Conservation (phyloP, 2,113 vertebrate species). For the Riparia riparia region DNA sequence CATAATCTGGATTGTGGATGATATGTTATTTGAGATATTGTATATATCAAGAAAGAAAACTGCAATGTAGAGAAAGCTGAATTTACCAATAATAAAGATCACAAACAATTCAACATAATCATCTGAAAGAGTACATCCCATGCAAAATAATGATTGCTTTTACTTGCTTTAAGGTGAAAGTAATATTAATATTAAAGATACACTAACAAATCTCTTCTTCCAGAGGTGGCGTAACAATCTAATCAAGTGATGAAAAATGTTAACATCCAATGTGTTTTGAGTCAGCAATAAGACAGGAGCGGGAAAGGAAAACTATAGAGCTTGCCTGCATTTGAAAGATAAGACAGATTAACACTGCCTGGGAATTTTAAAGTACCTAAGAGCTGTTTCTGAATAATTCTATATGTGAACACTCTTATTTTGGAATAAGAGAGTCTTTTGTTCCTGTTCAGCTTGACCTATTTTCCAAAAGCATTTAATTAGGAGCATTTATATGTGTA, state of each 20-base stretch:
- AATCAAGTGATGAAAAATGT: neutral
- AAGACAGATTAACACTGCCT: slow-evolving; percentile 20
- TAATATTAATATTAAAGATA: neutral
- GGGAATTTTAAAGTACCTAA: slow-evolving; percentile 12
- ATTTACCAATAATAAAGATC: neutral
- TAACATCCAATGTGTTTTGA: neutral
- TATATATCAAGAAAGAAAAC: neutral
- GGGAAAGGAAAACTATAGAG: neutral
- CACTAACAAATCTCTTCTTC: neutral
- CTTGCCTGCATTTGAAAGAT: slow-evolving; percentile 24
- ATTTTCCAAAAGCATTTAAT: slow-evolving; percentile 47
- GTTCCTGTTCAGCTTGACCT: slow-evolving; percentile 52
- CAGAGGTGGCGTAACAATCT: neutral
- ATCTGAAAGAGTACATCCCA: neutral
- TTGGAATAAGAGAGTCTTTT: slow-evolving; percentile 46
- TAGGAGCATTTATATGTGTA: slow-evolving; percentile 35
- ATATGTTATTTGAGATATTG: neutral
- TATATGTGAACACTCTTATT: slow-evolving; percentile 29
- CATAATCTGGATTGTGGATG: neutral
- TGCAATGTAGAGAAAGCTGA: neutral
- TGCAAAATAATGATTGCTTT: neutral
- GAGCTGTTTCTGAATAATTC: slow-evolving; percentile 47
- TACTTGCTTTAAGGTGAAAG: neutral
- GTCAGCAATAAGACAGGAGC: neutral
- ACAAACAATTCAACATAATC: neutral